These are phyloP conservation scores for Cheiracanthium punctorium DNA, from an alignment of 2,888 invertebrate genomes.

Conservation along the genomic window DNA sequence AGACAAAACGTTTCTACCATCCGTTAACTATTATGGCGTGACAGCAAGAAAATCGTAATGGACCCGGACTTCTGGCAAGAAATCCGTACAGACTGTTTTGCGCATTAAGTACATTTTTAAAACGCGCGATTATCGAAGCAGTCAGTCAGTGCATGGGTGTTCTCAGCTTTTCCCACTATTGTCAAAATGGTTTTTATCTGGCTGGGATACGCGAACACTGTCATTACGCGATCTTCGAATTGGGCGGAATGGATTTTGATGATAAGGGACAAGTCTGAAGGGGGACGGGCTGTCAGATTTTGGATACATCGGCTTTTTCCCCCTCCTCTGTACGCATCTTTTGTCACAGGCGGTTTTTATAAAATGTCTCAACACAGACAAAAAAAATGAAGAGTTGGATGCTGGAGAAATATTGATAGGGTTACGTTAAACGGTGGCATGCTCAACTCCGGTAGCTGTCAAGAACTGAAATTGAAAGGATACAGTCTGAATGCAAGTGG, in stretches of 20 bases:
- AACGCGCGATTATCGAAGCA: slow-evolving; percentile 30
- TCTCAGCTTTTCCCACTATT: slow-evolving; percentile 56
- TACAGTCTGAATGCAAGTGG: too few species aligned
- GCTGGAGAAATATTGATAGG: neutral
- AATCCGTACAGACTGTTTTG: slow-evolving; percentile 53
- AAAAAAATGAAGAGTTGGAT: too few species aligned
- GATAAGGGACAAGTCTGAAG: slow-evolving; percentile 24
- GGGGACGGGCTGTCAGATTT: neutral
- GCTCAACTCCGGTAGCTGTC: neutral
- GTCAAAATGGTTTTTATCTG: slow-evolving; percentile 59
- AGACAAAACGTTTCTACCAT: neutral
- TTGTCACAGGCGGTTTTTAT: too few species aligned
- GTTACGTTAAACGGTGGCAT: neutral
- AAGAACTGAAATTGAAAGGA: too few species aligned
- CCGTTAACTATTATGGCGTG: neutral
- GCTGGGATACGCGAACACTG: slow-evolving; percentile 30
- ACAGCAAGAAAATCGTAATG: neutral
- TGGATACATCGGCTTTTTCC: neutral
- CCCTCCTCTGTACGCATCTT: too few species aligned
- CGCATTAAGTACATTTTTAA: slow-evolving; percentile 10
- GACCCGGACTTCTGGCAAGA: slow-evolving; percentile 42
- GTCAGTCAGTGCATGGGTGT: slow-evolving; percentile 36
- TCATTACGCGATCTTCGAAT: slow-evolving; percentile 48
- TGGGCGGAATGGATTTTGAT: slow-evolving; percentile 50
- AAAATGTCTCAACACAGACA: too few species aligned